Conservation (phyloP, 2,797 vertebrate species). For the Anabacerthia variegaticeps region DNA sequence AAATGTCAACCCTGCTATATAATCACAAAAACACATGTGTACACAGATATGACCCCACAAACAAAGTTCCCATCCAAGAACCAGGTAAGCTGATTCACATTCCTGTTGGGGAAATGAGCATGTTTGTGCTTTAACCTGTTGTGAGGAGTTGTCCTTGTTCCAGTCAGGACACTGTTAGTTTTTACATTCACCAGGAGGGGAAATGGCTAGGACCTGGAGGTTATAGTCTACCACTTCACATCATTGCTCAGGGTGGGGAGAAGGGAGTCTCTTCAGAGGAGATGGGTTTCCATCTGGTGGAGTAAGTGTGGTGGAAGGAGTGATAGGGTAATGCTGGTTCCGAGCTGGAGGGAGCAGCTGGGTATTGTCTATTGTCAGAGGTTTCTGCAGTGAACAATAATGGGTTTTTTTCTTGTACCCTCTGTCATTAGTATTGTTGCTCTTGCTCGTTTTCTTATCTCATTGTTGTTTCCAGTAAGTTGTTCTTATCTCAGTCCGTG, state of each 20-base stretch:
- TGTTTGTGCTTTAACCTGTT: background rate
- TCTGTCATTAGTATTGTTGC: background rate
- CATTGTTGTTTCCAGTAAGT: background rate
- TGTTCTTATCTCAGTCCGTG: background rate
- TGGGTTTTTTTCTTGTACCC: background rate
- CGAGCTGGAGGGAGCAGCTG: background rate
- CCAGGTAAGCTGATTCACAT: background rate
- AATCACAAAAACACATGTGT: background rate
- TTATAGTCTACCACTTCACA: background rate
- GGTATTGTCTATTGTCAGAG: background rate
- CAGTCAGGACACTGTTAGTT: background rate
- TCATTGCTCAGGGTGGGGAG: no score
- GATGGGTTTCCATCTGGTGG: background rate
- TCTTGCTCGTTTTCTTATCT: background rate
- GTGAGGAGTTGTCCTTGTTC: background rate
- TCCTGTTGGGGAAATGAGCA: fast-evolving
- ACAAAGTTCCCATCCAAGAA: background rate
- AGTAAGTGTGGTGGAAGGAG: background rate
- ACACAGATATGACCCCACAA: background rate
- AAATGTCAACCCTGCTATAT: background rate
- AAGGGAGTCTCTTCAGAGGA: background rate
- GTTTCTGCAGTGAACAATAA: fast-evolving
- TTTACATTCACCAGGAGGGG: background rate
- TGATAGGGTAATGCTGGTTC: fast-evolving
- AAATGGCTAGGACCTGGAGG: no score